Evolutionary conservation across 2,888 invertebrate genomes (phyloP).

Genomic region (Corbicula japonica): DNA sequence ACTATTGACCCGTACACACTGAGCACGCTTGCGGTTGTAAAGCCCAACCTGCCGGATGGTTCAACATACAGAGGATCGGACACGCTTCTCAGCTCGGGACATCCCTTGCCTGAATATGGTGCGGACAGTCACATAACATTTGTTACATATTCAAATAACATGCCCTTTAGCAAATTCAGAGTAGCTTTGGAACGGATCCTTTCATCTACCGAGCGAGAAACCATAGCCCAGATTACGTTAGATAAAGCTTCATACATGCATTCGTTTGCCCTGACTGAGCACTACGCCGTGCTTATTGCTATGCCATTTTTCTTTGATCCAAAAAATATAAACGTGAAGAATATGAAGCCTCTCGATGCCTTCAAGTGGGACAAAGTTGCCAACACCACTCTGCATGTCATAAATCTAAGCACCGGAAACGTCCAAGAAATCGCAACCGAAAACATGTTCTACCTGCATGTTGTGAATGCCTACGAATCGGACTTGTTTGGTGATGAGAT

Average conservation of each 20-base stretch:
- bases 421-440: constrained; percentile 68
- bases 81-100: constrained; percentile 76
- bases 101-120: constrained; percentile 79
- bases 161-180: constrained; percentile 65
- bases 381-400: constrained; percentile 71
- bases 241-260: constrained; percentile 81
- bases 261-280: constrained; percentile 78
- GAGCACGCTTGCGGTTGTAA: constrained; percentile 63
- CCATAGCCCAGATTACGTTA: constrained; percentile 73
- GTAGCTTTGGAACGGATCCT: constrained; percentile 76
- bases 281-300: constrained; percentile 78
- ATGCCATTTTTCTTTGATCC: constrained; percentile 78
- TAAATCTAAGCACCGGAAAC: constrained; percentile 71
- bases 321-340: constrained; percentile 69
- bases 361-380: constrained; percentile 74
- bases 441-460: constrained; percentile 78
- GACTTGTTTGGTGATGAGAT: constrained; percentile 40
- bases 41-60: constrained; percentile 50
- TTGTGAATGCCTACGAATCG: constrained; percentile 80
- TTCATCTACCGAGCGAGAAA: constrained; percentile 70
- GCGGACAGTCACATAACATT: constrained; percentile 74
- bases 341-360: constrained; percentile 71
- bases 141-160: constrained; percentile 68
- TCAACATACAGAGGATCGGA: constrained; percentile 14
- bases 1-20: constrained; percentile 72